phyloP scores from a whole-genome alignment of 2,888 invertebrate genomes.

The Venustoraphidia nigricollis region DNA sequence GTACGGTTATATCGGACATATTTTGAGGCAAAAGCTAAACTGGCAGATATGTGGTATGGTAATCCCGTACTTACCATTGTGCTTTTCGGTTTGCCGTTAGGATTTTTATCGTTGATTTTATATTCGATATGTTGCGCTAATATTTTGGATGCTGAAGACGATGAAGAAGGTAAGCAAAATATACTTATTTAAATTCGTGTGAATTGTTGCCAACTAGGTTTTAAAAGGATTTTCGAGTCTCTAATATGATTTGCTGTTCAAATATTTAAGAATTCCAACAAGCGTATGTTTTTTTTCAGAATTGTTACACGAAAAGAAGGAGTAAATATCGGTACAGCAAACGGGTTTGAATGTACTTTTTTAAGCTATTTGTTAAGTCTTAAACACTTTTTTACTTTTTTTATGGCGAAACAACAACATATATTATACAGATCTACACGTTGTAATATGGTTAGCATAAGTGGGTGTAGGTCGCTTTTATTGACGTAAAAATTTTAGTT shows the following conservation, averaged over 20 bases:
- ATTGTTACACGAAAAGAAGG: too few species aligned
- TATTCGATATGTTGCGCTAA: constrained; percentile 95
- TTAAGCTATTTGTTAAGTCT: too few species aligned
- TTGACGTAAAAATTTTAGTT: too few species aligned
- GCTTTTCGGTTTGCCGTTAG: constrained; percentile 85
- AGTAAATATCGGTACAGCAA: too few species aligned
- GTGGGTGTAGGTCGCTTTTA: too few species aligned
- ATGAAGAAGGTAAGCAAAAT: constrained; percentile 37
- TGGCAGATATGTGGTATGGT: constrained; percentile 78
- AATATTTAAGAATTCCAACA: constrained; percentile 10
- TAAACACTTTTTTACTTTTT: too few species aligned
- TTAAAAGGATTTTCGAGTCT: not conserved
- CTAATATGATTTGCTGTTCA: constrained; percentile 9
- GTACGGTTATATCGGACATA: constrained; percentile 64
- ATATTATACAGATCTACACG: too few species aligned
- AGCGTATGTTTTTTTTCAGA: too few species aligned
- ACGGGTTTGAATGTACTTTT: too few species aligned
- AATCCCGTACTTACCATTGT: constrained; percentile 88
- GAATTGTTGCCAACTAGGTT: not conserved
- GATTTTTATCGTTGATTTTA: constrained; percentile 84
- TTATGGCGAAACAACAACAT: too few species aligned
- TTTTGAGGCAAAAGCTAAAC: constrained; percentile 67
- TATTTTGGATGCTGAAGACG: constrained; percentile 80
- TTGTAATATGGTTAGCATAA: too few species aligned
- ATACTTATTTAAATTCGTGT: constrained; percentile 1